Percentiles rank a stretch among this genome's conserved stretches.
Evolutionary conservation across 2,888 invertebrate species (phyloP).

Genomic region (Catocala nupta): DNA sequence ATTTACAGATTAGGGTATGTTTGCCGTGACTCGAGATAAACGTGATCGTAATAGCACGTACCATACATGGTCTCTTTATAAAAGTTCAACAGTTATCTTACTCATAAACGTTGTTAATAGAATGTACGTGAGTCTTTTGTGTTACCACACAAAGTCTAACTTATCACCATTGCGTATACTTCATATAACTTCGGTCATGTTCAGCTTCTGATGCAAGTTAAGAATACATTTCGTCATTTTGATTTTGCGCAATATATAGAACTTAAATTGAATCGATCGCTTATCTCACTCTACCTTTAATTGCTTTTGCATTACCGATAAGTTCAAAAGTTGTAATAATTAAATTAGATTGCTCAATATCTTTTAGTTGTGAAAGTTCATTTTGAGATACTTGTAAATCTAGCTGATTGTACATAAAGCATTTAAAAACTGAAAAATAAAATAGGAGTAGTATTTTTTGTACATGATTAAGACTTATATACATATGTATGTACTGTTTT

Average conservation of each 20-base stretch:
- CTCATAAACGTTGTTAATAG: conserved; percentile 49
- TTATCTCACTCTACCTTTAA: conserved; percentile 49
- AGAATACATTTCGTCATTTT: conserved; percentile 55
- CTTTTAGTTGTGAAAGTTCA: conserved; percentile 6
- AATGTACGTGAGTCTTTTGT: conserved; percentile 56
- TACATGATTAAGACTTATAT: too few relatives aligned
- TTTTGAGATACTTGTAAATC: too few relatives aligned
- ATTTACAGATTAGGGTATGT: conserved; percentile 25
- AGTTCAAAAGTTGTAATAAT: conserved; percentile 29
- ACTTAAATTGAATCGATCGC: conserved; percentile 52
- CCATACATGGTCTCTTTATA: conserved; percentile 48
- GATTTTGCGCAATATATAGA: conserved; percentile 44
- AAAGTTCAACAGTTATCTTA: conserved; percentile 49
- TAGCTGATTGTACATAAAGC: too few relatives aligned
- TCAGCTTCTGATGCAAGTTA: conserved; percentile 55
- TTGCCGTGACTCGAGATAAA: conserved; percentile 31
- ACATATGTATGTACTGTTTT: too few relatives aligned
- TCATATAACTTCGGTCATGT: background rate
- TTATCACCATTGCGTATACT: conserved; percentile 9
- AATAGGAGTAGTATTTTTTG: too few relatives aligned
- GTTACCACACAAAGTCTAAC: conserved; percentile 43
- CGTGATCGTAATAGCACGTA: conserved; percentile 27
- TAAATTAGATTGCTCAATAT: conserved; percentile 30
- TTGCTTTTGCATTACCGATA: conserved; percentile 29
- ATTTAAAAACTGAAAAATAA: too few relatives aligned